Conservation (phyloP, 2,113 vertebrate genomes). For the Pseudorhombus dupliciocellatus region DNA sequence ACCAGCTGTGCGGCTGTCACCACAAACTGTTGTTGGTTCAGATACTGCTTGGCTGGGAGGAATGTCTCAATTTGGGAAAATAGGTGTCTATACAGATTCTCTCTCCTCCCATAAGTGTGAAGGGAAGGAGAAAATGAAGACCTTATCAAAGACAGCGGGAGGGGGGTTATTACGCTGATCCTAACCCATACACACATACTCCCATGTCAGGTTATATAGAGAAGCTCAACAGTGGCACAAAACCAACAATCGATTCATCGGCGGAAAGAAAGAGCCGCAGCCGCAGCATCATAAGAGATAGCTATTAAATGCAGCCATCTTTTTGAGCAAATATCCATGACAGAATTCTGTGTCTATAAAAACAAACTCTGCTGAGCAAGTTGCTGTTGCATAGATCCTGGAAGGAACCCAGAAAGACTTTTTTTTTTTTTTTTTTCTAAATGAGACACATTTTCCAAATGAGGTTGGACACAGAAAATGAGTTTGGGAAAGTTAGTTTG, state of each 20-base stretch:
- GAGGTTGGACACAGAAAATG: constrained; percentile 73
- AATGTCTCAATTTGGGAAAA: not conserved
- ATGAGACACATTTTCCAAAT: constrained; percentile 70
- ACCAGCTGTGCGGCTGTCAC: constrained; percentile 1
- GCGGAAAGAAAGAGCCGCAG: not conserved
- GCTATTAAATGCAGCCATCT: constrained; percentile 26
- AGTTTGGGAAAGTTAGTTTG: constrained; percentile 78
- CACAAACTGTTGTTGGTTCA: not conserved
- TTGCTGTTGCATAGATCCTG: constrained; percentile 34
- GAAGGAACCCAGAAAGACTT: constrained; percentile 57
- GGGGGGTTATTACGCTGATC: not conserved
- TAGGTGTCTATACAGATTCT: not conserved
- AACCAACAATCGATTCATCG: constrained; percentile 16
- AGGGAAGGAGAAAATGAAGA: not conserved
- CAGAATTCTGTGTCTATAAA: constrained; percentile 22
- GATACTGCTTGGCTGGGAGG: not conserved
- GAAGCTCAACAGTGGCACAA: not conserved
- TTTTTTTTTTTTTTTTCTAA: constrained; percentile 46
- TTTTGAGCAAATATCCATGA: constrained; percentile 36
- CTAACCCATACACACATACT: not conserved
- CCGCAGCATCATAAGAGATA: not conserved
- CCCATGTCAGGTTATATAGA: not conserved
- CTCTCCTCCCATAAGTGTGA: not conserved
- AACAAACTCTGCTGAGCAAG: constrained; percentile 26
- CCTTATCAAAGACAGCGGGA: not conserved